Percentiles rank a stretch among this genome's conserved stretches.
These are phyloP conservation scores for Zapornia atra DNA, from an alignment of 2,113 vertebrate genomes.

Conservation along the genomic window DNA sequence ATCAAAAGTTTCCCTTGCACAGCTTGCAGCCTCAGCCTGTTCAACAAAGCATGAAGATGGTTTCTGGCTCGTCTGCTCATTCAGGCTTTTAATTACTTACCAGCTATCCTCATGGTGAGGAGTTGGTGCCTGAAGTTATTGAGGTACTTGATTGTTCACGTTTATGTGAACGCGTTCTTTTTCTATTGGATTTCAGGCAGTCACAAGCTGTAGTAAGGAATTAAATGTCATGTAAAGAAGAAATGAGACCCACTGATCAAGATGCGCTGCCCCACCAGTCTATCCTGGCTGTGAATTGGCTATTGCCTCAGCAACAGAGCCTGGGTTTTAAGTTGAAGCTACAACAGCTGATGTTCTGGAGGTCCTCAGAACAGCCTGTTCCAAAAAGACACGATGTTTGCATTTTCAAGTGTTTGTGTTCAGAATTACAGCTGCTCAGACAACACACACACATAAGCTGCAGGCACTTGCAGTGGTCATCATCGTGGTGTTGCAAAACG, in stretches of 20 bases:
- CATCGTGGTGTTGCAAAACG: fast-evolving
- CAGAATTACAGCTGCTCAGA: neutral
- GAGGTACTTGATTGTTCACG: fast-evolving
- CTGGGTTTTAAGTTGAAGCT: neutral
- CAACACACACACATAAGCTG: neutral
- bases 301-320: neutral
- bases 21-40: neutral
- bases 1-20: neutral
- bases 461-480: neutral
- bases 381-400: neutral
- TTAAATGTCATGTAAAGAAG: neutral
- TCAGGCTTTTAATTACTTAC: slow-evolving; percentile 17
- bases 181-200: neutral
- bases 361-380: neutral
- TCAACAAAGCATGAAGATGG: neutral
- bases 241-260: neutral
- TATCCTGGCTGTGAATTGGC: neutral
- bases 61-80: neutral
- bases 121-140: neutral
- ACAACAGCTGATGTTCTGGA: neutral
- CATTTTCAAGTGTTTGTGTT: neutral
- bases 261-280: neutral
- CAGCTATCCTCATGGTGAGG: neutral
- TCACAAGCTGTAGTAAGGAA: neutral
- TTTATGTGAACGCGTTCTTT: neutral